Evolutionary conservation across 2,113 vertebrate species (phyloP).

Genomic region (Chaetodon auriga): DNA sequence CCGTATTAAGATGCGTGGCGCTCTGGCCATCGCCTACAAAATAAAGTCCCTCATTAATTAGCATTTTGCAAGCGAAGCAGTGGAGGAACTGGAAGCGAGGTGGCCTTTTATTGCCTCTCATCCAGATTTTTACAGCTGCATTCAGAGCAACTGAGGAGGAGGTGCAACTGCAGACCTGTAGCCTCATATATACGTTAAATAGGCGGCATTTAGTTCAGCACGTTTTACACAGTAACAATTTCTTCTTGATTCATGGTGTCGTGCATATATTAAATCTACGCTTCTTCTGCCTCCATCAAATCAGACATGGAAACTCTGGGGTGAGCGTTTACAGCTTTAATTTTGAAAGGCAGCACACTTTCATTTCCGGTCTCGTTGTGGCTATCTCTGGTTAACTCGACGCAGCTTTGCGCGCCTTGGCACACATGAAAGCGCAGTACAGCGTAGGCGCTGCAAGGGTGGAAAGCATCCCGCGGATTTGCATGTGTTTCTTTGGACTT

Average conservation of each 20-base stretch:
- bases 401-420: slow-evolving; percentile 52
- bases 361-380: slow-evolving; percentile 47
- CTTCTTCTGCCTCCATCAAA: not conserved
- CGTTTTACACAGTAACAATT: not conserved
- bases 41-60: slow-evolving; percentile 44
- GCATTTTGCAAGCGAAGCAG: not conserved
- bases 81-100: not conserved
- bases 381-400: slow-evolving; percentile 17
- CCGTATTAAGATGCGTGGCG: not conserved
- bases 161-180: not conserved
- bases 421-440: slow-evolving; percentile 59
- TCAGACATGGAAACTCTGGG: no score
- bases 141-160: not conserved
- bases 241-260: not conserved
- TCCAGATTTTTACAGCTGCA: not conserved
- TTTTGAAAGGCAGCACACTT: slow-evolving; percentile 38
- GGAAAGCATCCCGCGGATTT: slow-evolving; percentile 33
- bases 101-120: not conserved
- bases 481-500: slow-evolving; percentile 20
- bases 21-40: slow-evolving; percentile 23
- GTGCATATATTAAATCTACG: not conserved
- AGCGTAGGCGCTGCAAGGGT: slow-evolving; percentile 46
- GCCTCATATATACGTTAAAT: not conserved
- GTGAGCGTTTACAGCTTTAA: slow-evolving; percentile 41
- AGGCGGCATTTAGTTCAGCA: not conserved